These are phyloP conservation scores for Brachypterus glaber DNA, from an alignment of 2,888 invertebrate species.

Conservation along the genomic window DNA sequence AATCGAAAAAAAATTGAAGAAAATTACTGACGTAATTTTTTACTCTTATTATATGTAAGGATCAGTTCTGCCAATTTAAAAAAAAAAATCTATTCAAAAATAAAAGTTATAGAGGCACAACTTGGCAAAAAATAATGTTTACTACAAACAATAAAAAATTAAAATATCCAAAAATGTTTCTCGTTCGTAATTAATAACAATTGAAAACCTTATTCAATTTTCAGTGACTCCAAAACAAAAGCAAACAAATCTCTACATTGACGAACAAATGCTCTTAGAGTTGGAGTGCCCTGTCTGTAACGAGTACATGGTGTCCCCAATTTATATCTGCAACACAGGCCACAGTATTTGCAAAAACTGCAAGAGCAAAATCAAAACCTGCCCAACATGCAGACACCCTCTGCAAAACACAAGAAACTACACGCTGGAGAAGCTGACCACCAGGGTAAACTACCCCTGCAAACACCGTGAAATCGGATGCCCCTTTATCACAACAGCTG, in stretches of 20 bases:
- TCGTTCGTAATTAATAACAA: no score
- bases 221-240: background rate
- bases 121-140: no score
- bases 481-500: conserved; percentile 18
- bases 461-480: conserved; percentile 23
- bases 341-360: conserved; percentile 25
- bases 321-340: conserved; percentile 24
- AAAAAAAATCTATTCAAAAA: no score
- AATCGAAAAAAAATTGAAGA: no score
- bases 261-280: conserved; percentile 23
- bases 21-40: no score
- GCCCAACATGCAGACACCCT: conserved; percentile 21
- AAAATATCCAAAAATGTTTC: background rate
- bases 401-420: conserved; percentile 21
- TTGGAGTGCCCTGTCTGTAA: conserved; percentile 26
- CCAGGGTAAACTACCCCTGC: conserved; percentile 22
- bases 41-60: no score
- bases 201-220: background rate
- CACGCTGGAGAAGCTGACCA: conserved; percentile 24
- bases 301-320: conserved; percentile 25
- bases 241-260: conserved; percentile 6
- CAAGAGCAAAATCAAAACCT: conserved; percentile 17
- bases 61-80: no score
- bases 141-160: no score
- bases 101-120: no score